Percentiles rank a stretch among this genome's conserved stretches.
phyloP scores from a whole-genome alignment of 2,797 vertebrate species.

The Sylvilagus floridanus region DNA sequence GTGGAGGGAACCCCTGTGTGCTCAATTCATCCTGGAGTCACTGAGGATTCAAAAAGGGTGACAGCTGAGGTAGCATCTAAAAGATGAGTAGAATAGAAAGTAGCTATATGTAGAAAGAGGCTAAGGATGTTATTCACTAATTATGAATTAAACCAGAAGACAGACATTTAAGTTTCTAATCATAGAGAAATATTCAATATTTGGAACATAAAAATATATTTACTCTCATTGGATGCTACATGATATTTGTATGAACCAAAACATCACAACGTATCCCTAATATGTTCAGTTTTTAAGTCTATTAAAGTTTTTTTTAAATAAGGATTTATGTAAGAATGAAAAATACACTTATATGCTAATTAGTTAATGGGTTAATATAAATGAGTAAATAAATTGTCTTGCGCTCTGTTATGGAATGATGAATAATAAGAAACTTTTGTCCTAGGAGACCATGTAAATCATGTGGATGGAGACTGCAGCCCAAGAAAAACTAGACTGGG shows the following conservation, averaged over 20 bases:
- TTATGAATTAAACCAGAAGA: background rate
- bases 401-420: background rate
- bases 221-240: too few relatives aligned
- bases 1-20: background rate
- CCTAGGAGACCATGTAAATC: background rate
- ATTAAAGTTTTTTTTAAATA: too few relatives aligned
- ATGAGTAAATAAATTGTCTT: background rate
- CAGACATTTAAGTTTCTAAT: too few relatives aligned
- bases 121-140: background rate
- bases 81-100: background rate
- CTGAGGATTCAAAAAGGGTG: background rate
- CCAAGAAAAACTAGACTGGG: background rate
- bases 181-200: too few relatives aligned
- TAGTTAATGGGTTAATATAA: too few relatives aligned
- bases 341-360: too few relatives aligned
- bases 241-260: too few relatives aligned
- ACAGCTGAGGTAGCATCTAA: background rate
- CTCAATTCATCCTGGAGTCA: background rate
- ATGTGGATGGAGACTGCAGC: background rate
- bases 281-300: too few relatives aligned
- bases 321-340: too few relatives aligned
- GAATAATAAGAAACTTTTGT: background rate
- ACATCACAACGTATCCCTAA: too few relatives aligned
- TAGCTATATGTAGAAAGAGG: background rate
- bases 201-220: too few relatives aligned